These are phyloP conservation scores for Procambarus virginalis DNA, from an alignment of 1,140 invertebrate genomes.

Conservation along the genomic window DNA sequence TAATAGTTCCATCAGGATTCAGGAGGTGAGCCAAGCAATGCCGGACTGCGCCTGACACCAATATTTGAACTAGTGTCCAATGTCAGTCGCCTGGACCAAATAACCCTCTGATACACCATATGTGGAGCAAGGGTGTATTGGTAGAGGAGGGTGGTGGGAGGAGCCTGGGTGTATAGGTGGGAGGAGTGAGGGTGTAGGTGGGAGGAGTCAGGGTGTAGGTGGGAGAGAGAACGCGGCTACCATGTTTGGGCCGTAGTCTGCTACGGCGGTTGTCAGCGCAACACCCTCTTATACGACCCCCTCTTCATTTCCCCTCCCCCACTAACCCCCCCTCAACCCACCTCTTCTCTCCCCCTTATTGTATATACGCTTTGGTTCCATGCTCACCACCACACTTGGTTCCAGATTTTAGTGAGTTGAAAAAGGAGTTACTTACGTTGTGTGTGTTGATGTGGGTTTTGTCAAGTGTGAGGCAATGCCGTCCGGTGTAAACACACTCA, in stretches of 20 bases:
- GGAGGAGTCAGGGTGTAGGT: background rate
- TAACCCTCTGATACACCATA: too few relatives aligned
- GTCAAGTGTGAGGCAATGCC: constrained; percentile 12
- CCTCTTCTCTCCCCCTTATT: background rate
- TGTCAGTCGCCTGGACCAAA: background rate
- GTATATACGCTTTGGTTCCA: background rate
- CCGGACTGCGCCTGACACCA: background rate
- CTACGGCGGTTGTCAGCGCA: constrained; percentile 50
- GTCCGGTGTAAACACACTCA: background rate
- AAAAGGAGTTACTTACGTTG: background rate
- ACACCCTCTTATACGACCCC: background rate
- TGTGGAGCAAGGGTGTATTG: too few relatives aligned
- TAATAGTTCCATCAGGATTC: background rate
- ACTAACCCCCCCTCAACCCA: too few relatives aligned
- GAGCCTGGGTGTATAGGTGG: background rate
- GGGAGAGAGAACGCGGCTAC: constrained; percentile 18
- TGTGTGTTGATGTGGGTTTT: constrained; percentile 43
- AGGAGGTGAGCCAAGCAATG: background rate
- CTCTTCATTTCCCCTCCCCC: constrained; percentile 17
- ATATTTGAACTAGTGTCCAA: background rate
- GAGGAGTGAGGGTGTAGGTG: background rate
- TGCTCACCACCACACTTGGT: background rate
- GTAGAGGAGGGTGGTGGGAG: background rate
- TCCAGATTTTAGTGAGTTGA: constrained; percentile 27
- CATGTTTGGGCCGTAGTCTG: constrained; percentile 52